Conservation (phyloP, 2,797 vertebrate species). For the Ceryle rudis region DNA sequence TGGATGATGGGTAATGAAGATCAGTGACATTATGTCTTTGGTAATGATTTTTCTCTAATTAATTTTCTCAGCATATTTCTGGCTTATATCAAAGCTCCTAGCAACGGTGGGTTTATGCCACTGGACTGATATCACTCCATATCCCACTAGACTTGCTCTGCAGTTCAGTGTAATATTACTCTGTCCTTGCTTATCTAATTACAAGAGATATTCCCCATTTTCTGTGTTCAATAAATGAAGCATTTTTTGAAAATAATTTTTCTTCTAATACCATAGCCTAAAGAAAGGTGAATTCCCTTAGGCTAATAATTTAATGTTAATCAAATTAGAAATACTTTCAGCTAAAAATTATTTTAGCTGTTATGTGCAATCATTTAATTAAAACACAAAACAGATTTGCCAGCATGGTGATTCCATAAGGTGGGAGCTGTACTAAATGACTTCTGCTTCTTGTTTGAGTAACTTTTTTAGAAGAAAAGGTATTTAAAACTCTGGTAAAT, state of each 20-base stretch:
- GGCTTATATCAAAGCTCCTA: conserved; percentile 42
- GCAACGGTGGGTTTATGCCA: conserved; percentile 41
- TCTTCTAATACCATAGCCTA: not conserved
- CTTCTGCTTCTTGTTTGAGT: not conserved
- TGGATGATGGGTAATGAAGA: conserved; percentile 23
- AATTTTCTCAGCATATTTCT: conserved; percentile 60
- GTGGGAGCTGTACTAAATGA: not conserved
- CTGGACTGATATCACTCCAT: not conserved
- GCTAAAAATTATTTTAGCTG: not conserved
- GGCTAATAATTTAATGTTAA: not conserved
- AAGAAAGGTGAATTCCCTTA: not conserved
- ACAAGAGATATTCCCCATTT: not conserved
- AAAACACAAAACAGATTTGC: not conserved
- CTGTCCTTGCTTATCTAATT: conserved; percentile 7
- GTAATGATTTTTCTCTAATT: conserved; percentile 65
- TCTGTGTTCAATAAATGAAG: not conserved
- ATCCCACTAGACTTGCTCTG: conserved; percentile 15
- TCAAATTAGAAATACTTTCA: conserved; percentile 24
- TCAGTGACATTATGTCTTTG: conserved; percentile 40
- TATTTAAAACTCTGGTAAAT: not conserved
- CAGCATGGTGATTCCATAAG: not conserved
- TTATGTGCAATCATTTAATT: conserved; percentile 7
- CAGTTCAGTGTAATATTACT: not conserved
- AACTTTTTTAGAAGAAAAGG: not conserved
- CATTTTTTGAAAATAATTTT: not conserved